Conservation (phyloP, 2,113 vertebrate genomes). For the Herpailurus yagouaroundi region DNA sequence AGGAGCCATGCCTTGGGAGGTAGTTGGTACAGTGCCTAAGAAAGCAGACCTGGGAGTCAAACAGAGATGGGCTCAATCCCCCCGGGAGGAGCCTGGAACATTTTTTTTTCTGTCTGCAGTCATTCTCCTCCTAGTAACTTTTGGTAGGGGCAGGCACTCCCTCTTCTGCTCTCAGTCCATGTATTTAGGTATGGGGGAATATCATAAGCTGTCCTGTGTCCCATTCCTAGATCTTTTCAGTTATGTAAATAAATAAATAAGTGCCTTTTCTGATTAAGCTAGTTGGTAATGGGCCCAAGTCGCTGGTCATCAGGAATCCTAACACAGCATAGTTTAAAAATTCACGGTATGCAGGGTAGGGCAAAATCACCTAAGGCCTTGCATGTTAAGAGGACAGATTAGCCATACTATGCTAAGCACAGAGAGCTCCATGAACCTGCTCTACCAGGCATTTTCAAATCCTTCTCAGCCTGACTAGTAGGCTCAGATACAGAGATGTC, state of each 20-base stretch:
- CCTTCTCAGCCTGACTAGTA: background rate
- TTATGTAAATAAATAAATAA: background rate
- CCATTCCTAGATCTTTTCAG: background rate
- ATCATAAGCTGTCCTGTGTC: background rate
- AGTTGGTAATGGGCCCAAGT: background rate
- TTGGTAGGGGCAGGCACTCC: fast-evolving
- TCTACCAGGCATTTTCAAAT: background rate
- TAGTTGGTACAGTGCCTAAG: too few relatives aligned
- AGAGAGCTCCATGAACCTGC: background rate
- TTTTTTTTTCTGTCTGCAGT: background rate
- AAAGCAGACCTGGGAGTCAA: background rate
- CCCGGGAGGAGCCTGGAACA: background rate
- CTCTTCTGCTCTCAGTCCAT: background rate
- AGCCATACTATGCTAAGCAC: background rate
- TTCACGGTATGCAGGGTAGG: fast-evolving
- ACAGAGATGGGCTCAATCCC: too few relatives aligned
- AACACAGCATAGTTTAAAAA: background rate
- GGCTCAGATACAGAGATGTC: background rate
- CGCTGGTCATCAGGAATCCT: background rate
- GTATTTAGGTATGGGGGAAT: fast-evolving
- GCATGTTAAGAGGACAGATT: background rate
- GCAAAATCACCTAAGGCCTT: background rate
- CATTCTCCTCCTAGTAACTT: background rate
- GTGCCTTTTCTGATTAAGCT: background rate
- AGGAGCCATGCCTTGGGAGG: background rate